Base-by-base conservation (phyloP, 2,113 vertebrate genomes). In the Misgurnus anguillicaudatus region DNA sequence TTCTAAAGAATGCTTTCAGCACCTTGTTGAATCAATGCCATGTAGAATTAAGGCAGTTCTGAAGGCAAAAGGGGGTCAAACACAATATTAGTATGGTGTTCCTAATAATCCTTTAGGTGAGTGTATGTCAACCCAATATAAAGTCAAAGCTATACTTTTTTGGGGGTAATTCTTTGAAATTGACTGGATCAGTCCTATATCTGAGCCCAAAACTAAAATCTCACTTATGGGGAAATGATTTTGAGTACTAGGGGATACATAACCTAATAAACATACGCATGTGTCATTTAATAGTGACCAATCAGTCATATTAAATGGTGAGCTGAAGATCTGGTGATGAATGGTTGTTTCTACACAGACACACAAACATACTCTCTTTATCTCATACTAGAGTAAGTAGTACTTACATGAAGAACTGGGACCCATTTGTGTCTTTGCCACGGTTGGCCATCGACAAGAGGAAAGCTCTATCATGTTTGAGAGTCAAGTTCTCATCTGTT, bases 401-500 rank as follows among this genome's bases (percentile, higher is more conserved):
- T 93, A 95, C 98, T 98, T 94, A 99, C 98, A 99, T 97, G 91
- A 99, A 99, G 88, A 99, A 99, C 93, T 99, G 98, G 80, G 98
- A 99, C 85, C 97, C 98, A 89, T 99, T 99, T 84, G 98, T 99
- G 92, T 98, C 93, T 90, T 98, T 99, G 90, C 98, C 98, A 83
- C 98, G 95, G 90, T 99, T 99, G 94, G 98, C 98, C 98, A 99
- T 99, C 84, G 98, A 99, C 93, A 99, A 91, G 91, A 99, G 96
- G 94, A 98, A 99, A 81, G 96, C 95, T 93, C 92, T 94, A 93
- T 99, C 96, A 80, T 99, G 98, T 97, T 98, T 99, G 92, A 99
- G 95, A 94, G 92, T 94, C 95, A 99, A 98, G 95, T 98, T 99
- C 93, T 99, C 98, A 89, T 99, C 98, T 99, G 95, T 94, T 65